phyloP scores from a whole-genome alignment of 2,888 invertebrate species.

The Ferrisia virgata region DNA sequence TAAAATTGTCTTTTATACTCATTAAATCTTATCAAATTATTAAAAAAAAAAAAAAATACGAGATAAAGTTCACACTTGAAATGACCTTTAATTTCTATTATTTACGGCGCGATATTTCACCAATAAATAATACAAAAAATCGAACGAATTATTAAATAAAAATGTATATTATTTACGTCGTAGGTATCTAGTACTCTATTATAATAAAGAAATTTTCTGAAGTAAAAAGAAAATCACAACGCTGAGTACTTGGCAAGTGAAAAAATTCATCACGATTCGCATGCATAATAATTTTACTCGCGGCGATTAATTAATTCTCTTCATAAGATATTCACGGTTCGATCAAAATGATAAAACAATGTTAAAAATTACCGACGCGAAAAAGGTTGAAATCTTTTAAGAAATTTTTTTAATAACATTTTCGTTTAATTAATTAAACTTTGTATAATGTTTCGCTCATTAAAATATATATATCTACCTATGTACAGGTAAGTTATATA shows the following conservation, averaged over 20 bases:
- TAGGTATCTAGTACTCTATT: neutral
- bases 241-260: too few relatives aligned
- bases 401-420: neutral
- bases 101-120: constrained; percentile 24
- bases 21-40: constrained; percentile 33
- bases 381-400: neutral
- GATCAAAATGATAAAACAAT: neutral
- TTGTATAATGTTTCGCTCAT: neutral
- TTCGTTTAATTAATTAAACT: neutral
- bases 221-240: neutral
- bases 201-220: neutral
- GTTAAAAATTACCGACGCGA: neutral
- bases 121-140: constrained; percentile 8
- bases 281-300: neutral
- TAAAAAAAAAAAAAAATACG: too few relatives aligned
- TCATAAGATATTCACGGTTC: neutral
- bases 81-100: constrained; percentile 36
- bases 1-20: constrained; percentile 38
- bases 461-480: too few relatives aligned
- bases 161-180: constrained; percentile 38
- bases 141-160: constrained; percentile 4
- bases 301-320: neutral
- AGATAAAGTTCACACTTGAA: constrained; percentile 33
- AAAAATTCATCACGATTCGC: neutral
- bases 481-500: too few relatives aligned